These are phyloP conservation scores for Campoplex capitator DNA, from an alignment of 2,888 invertebrate species.

Conservation along the genomic window DNA sequence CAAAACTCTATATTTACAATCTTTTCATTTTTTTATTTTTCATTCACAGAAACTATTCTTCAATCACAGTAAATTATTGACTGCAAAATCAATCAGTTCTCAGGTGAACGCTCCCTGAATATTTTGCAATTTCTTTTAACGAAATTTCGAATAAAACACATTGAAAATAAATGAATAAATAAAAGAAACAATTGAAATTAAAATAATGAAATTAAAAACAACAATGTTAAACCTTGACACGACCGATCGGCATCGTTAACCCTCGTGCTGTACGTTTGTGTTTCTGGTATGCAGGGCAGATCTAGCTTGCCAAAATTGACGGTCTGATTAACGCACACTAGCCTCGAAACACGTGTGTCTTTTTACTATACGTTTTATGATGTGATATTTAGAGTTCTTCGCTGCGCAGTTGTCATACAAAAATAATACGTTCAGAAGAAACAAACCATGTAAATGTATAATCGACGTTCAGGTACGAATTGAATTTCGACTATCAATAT, in stretches of 20 bases:
- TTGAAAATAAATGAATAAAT: not conserved
- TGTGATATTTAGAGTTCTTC: conserved; percentile 30
- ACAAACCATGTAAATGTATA: not conserved
- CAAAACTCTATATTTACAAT: not conserved
- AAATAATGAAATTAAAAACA: conserved; percentile 39
- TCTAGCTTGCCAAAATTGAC: conserved; percentile 61
- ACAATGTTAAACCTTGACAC: conserved; percentile 65
- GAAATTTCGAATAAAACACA: not conserved
- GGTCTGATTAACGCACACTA: conserved; percentile 55
- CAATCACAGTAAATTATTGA: not conserved
- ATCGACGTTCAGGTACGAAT: not conserved
- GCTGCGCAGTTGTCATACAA: conserved; percentile 46
- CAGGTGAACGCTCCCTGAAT: not conserved
- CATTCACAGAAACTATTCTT: not conserved
- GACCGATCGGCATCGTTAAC: conserved; percentile 53
- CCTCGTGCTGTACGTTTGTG: conserved; percentile 39
- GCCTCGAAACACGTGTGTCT: conserved; percentile 43
- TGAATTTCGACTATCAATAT: too few species aligned
- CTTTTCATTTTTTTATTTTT: not conserved
- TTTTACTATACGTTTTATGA: conserved; percentile 3
- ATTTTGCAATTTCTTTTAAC: not conserved
- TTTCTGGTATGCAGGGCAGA: conserved; percentile 65
- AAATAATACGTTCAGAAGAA: conserved; percentile 32
- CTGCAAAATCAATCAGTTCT: not conserved
- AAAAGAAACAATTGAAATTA: conserved; percentile 9